These are phyloP conservation scores for Plectus sambesii DNA, from an alignment of 1,140 invertebrate species.

Conservation along the genomic window DNA sequence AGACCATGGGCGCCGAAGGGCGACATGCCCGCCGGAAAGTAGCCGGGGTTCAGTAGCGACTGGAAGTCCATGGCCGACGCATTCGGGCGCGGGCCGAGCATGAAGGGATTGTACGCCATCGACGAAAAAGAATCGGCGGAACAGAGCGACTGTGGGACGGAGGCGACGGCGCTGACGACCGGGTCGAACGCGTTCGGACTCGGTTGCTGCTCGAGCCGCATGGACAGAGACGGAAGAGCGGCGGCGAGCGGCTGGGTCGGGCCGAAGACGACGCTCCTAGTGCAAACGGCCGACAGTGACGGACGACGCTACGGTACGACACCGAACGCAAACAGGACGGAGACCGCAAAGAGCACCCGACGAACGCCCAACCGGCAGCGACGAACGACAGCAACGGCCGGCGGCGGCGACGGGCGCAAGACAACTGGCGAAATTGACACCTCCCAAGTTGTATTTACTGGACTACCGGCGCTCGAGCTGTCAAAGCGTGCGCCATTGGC, in stretches of 20 bases:
- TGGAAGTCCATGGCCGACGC: no score
- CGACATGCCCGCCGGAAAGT: slow-evolving; percentile 15
- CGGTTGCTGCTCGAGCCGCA: no score
- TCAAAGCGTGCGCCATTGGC: no score
- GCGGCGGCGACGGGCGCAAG: slow-evolving; percentile 15
- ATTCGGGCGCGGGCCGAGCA: slow-evolving; percentile 14
- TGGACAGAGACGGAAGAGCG: slow-evolving; percentile 4
- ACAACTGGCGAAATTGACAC: slow-evolving; percentile 30
- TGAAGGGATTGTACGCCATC: slow-evolving; percentile 26
- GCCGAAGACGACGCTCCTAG: background rate
- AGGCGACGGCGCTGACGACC: background rate
- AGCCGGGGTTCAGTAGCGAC: slow-evolving; percentile 19
- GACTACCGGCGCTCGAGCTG: no score
- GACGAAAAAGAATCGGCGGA: no score
- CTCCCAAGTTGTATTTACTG: slow-evolving; percentile 29
- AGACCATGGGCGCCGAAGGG: slow-evolving; percentile 3
- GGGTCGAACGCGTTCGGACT: background rate
- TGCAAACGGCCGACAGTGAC: no score
- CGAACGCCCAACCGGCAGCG: no score
- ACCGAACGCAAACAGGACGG: no score
- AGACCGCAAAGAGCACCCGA: no score
- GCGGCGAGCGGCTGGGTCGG: background rate
- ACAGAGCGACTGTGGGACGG: no score
- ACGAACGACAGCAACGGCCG: slow-evolving; percentile 5
- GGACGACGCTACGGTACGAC: no score